Percentiles rank a stretch among this genome's conserved stretches.
Evolutionary conservation across 64 coral and sea anemone species (phyloP).

Genomic region (Montipora efflorescens): DNA sequence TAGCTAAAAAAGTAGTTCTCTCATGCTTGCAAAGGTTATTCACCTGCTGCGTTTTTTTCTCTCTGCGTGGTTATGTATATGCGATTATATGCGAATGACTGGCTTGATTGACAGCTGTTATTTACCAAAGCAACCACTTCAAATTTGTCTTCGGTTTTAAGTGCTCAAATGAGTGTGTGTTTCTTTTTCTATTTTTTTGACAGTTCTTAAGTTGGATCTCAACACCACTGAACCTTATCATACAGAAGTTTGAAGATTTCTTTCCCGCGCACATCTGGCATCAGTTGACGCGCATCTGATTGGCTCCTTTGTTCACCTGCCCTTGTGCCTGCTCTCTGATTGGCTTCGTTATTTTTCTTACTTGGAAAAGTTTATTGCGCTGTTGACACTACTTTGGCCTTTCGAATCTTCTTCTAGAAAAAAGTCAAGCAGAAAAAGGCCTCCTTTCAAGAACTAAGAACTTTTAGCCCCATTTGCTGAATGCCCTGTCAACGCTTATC

Average conservation of each 20-base stretch:
- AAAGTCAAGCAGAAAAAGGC: no score
- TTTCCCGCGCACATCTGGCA: constrained; percentile 99
- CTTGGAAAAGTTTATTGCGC: background rate
- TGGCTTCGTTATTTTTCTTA: background rate
- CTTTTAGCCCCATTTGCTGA: background rate
- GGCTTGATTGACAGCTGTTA: no score
- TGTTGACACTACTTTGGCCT: background rate
- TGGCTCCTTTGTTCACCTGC: background rate
- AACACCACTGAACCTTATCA: constrained; percentile 86
- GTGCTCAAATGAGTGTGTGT: background rate
- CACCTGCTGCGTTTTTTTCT: no score
- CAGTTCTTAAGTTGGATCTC: constrained; percentile 92
- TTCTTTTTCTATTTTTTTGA: background rate
- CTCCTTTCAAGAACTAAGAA: no score
- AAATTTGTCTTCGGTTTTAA: no score
- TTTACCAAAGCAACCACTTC: no score
- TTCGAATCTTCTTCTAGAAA: no score
- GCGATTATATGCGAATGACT: no score
- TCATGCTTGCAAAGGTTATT: no score
- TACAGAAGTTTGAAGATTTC: constrained; percentile 98
- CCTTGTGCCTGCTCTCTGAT: background rate
- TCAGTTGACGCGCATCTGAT: constrained; percentile 89
- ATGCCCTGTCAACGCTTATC: background rate
- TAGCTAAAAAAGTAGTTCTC: no score
- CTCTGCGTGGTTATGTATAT: no score